These are phyloP conservation scores for Leptestheria dahalacensis DNA, from an alignment of 1,140 invertebrate genomes.

Conservation along the genomic window DNA sequence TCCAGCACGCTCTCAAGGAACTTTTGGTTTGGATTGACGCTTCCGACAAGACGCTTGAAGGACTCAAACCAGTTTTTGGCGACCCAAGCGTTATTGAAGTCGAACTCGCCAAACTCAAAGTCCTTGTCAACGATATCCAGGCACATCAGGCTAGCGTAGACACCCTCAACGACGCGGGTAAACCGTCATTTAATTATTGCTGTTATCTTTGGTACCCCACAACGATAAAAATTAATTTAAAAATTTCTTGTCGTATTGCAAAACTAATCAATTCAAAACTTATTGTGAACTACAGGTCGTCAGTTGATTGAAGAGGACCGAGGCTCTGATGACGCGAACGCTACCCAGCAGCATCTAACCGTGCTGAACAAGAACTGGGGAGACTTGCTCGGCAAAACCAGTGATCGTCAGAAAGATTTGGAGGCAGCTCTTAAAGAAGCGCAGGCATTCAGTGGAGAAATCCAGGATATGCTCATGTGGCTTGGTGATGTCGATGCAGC, in stretches of 20 bases:
- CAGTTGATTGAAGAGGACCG: constrained; percentile 78
- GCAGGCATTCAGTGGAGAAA: constrained; percentile 81
- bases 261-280: background rate
- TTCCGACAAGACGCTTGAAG: constrained; percentile 71
- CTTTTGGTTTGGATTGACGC: constrained; percentile 84
- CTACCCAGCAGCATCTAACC: constrained; percentile 73
- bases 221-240: too few species aligned
- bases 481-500: constrained; percentile 83
- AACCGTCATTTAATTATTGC: background rate
- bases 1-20: constrained; percentile 91
- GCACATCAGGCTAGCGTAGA: constrained; percentile 90
- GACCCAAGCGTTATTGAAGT: constrained; percentile 88
- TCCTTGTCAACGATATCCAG: constrained; percentile 90
- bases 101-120: constrained; percentile 91
- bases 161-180: constrained; percentile 77
- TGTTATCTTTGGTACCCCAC: too few species aligned
- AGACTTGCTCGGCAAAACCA: constrained; percentile 68
- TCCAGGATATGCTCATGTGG: constrained; percentile 87
- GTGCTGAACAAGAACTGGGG: constrained; percentile 83
- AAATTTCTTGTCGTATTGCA: too few species aligned
- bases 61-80: constrained; percentile 64
- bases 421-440: constrained; percentile 85
- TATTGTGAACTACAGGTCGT: constrained; percentile 28
- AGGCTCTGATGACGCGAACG: constrained; percentile 66
- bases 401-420: constrained; percentile 67